Base-by-base conservation (phyloP, 2,113 vertebrate species). In the Larimichthys crocea region DNA sequence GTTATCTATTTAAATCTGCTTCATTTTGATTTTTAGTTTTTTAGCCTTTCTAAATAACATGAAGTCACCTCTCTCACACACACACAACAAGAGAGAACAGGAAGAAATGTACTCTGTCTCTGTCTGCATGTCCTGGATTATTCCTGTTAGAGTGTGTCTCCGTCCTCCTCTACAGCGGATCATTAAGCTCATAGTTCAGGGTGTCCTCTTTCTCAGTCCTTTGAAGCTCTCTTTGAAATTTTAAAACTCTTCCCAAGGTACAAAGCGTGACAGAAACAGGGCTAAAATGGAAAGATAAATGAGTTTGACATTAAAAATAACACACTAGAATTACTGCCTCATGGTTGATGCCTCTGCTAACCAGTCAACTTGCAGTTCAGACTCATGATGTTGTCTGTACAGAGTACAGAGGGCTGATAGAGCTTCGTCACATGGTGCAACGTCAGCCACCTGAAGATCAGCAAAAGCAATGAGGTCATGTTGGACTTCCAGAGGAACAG, bases 111-210 rank as follows among this genome's bases (percentile, higher is more conserved):
- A 49, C 61, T 56, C 52, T 11, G 10, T 9, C 8, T 74, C 65
- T 70, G n/a, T 40, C 64, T 73, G 80, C 59, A 55, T 60, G 73
- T 76, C 69, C 68, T 74, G 52, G 20, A 76, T 63, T 48, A 75
- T 89, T 84, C 67, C 52, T 9, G 17, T 68, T 42, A 26, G 56
- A 67, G 69, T 14, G 63, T 29, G 64, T 76, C 40, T 59, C 48
- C 12, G 50, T 66, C 49, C 56, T 74, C 31, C 60, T 48, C 61
- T 61, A 4, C 22, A 16, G n/a, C 52, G 35, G 65, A 82, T 71
- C 73, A 68, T 89, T 80, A 60, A 63, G 78, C 73, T 77, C 65
- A 48, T 10, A 72, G 88, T 66, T 89, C 82, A 82, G 46, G 20
- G 50, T 67, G 79, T 89, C 74, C 82, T 88, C 70, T 65, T 49